phyloP scores from a whole-genome alignment of 2,797 vertebrate species.

The Lacerta bilineata region DNA sequence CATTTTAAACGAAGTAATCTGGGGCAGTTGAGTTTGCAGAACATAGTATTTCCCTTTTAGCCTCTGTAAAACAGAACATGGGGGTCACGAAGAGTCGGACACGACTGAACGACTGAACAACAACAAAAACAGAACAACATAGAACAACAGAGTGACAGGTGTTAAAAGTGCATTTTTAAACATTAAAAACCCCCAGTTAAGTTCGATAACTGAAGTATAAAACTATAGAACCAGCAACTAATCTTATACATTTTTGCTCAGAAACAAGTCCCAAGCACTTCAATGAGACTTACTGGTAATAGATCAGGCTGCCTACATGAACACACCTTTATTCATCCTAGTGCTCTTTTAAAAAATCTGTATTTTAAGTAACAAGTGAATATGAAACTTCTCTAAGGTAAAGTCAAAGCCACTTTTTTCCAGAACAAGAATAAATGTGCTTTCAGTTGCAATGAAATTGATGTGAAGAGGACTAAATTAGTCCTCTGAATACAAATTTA shows the following conservation, averaged over 20 bases:
- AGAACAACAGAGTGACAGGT: neutral
- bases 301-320: neutral
- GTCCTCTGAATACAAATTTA: neutral
- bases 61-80: neutral
- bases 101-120: too few species aligned
- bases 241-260: neutral
- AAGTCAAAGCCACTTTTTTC: neutral
- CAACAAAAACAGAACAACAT: neutral
- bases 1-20: slow-evolving; percentile 15
- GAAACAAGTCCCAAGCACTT: neutral
- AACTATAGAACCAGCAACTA: neutral
- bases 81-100: too few species aligned
- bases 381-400: neutral
- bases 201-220: neutral
- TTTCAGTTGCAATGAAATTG: neutral
- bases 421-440: neutral
- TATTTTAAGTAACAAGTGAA: neutral
- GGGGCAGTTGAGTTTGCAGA: neutral
- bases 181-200: neutral
- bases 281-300: neutral
- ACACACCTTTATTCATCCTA: neutral
- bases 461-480: neutral
- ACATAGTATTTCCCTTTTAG: slow-evolving; percentile 19
- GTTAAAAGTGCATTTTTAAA: neutral
- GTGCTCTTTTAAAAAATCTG: neutral